These are phyloP conservation scores for Silurus meridionalis DNA, from an alignment of 2,113 vertebrate genomes.

Conservation along the genomic window DNA sequence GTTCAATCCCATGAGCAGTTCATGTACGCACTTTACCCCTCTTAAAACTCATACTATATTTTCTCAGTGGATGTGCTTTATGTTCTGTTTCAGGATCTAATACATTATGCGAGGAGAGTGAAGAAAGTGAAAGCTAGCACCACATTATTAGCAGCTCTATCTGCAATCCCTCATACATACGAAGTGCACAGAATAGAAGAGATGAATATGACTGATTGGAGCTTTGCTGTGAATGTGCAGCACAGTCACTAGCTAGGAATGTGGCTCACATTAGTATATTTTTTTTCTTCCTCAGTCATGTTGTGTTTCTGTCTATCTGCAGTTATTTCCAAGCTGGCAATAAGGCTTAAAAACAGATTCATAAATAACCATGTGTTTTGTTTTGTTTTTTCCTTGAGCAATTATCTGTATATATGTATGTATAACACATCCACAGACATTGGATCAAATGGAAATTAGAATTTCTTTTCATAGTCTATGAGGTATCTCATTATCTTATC, in stretches of 20 bases:
- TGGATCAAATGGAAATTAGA: neutral
- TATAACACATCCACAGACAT: neutral
- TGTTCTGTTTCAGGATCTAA: neutral
- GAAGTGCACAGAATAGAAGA: neutral
- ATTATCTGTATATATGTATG: neutral
- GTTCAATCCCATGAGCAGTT: neutral
- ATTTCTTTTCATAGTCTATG: neutral
- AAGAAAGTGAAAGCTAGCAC: neutral
- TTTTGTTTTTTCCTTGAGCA: no score
- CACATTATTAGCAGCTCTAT: neutral
- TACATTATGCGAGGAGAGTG: neutral
- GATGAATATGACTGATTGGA: neutral
- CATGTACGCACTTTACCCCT: neutral
- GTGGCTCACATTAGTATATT: neutral
- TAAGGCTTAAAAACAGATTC: neutral
- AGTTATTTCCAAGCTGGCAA: neutral
- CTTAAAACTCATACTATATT: neutral
- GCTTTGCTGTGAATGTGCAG: neutral
- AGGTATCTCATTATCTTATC: neutral
- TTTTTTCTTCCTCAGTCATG: neutral
- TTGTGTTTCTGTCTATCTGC: neutral
- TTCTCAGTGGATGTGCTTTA: neutral
- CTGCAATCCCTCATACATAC: neutral
- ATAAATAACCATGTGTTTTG: no score
- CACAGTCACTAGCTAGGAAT: neutral